These are phyloP conservation scores for Rapana venosa DNA, from an alignment of 2,888 invertebrate genomes.

Conservation along the genomic window DNA sequence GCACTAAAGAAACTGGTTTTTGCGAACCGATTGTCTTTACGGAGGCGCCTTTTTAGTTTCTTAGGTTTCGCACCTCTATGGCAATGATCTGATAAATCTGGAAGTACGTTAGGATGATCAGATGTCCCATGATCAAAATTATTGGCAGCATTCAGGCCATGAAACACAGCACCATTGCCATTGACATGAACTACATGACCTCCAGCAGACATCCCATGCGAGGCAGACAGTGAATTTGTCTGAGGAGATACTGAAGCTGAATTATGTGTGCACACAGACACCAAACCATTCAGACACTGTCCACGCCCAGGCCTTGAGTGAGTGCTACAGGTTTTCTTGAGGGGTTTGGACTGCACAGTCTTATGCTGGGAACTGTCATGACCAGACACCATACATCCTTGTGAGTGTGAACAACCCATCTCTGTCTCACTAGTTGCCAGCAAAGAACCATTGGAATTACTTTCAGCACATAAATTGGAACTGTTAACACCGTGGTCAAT, in stretches of 20 bases:
- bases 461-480: background rate
- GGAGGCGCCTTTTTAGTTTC: slow-evolving; percentile 19
- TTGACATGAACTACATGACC: slow-evolving; percentile 11
- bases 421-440: background rate
- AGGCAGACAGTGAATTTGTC: background rate
- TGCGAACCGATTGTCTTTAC: slow-evolving; percentile 16
- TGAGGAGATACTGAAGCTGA: background rate
- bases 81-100: background rate
- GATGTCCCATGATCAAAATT: background rate
- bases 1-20: background rate
- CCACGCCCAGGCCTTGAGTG: background rate
- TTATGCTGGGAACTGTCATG: background rate
- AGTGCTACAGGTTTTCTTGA: background rate
- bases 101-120: background rate
- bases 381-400: background rate
- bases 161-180: slow-evolving; percentile 24
- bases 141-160: slow-evolving; percentile 16
- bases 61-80: slow-evolving; percentile 20
- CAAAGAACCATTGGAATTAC: background rate
- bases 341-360: background rate
- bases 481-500: background rate
- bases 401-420: slow-evolving; percentile 5
- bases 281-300: slow-evolving; percentile 19
- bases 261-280: background rate
- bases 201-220: background rate